These are phyloP conservation scores for Engystomops pustulosus DNA, from an alignment of 2,113 vertebrate species.

Conservation along the genomic window DNA sequence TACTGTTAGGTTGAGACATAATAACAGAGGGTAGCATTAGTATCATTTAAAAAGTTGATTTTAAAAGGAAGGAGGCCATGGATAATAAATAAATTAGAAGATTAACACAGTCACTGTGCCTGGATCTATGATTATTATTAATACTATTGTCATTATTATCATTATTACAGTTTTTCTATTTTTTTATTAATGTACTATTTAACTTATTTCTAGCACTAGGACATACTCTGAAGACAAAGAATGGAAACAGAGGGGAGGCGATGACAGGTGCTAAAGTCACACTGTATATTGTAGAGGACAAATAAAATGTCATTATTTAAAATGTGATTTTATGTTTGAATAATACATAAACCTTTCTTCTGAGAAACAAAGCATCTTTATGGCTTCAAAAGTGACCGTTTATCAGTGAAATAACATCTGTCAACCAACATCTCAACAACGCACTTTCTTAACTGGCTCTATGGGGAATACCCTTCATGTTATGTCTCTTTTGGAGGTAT, in stretches of 20 bases:
- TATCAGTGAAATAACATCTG: constrained; percentile 54
- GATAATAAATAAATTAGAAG: too few species aligned
- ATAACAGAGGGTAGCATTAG: too few species aligned
- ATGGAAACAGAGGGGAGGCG: neutral
- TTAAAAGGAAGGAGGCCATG: too few species aligned
- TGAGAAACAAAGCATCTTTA: constrained; percentile 50
- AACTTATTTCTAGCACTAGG: too few species aligned
- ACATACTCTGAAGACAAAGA: neutral
- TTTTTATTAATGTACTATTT: neutral
- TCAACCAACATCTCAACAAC: constrained; percentile 50
- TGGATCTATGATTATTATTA: too few species aligned
- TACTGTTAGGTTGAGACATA: too few species aligned
- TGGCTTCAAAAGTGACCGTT: constrained; percentile 55
- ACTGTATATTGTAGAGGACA: constrained; percentile 29
- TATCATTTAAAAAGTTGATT: too few species aligned
- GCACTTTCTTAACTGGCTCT: constrained; percentile 42
- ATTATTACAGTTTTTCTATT: neutral
- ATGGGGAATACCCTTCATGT: constrained; percentile 44
- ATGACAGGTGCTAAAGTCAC: constrained; percentile 9
- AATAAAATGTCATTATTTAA: constrained; percentile 51
- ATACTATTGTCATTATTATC: too few species aligned
- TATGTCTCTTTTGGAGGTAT: constrained; percentile 43
- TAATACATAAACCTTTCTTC: constrained; percentile 51
- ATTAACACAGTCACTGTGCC: too few species aligned
- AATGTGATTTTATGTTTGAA: constrained; percentile 48